Percentiles rank a stretch among this genome's conserved stretches.
These are phyloP conservation scores for Adineta ricciae DNA, from an alignment of 2,888 invertebrate genomes.

Conservation along the genomic window DNA sequence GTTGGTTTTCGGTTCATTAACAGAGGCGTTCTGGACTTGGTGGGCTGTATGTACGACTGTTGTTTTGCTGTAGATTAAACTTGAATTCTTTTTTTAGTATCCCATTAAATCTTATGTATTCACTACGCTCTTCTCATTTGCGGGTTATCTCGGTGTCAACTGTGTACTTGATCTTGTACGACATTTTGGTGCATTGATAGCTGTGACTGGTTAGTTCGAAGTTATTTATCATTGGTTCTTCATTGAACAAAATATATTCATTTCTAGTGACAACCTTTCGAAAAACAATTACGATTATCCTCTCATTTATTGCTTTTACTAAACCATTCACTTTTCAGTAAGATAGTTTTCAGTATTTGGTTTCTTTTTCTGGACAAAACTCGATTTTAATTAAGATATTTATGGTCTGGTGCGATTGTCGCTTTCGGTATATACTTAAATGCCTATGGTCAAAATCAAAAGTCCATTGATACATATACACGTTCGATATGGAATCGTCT, in stretches of 20 bases:
- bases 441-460: constrained; percentile 66
- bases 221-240: neutral
- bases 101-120: neutral
- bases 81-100: neutral
- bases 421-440: constrained; percentile 82
- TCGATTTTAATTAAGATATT: neutral
- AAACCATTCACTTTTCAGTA: constrained; percentile 84
- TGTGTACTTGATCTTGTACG: constrained; percentile 78
- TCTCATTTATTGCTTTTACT: constrained; percentile 82
- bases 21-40: neutral
- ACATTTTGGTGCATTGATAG: constrained; percentile 77
- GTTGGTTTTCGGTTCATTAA: neutral
- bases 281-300: constrained; percentile 78
- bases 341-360: neutral
- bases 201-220: constrained; percentile 52
- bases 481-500: neutral
- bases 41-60: neutral
- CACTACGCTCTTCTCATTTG: constrained; percentile 67
- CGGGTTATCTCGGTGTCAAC: constrained; percentile 83
- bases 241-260: neutral
- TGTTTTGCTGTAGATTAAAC: too few species aligned
- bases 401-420: constrained; percentile 76
- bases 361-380: neutral
- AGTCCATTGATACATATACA: neutral
- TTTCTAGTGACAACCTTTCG: constrained; percentile 55